These are phyloP conservation scores for Dynastes hyllus DNA, from an alignment of 2,888 invertebrate genomes.

Conservation along the genomic window DNA sequence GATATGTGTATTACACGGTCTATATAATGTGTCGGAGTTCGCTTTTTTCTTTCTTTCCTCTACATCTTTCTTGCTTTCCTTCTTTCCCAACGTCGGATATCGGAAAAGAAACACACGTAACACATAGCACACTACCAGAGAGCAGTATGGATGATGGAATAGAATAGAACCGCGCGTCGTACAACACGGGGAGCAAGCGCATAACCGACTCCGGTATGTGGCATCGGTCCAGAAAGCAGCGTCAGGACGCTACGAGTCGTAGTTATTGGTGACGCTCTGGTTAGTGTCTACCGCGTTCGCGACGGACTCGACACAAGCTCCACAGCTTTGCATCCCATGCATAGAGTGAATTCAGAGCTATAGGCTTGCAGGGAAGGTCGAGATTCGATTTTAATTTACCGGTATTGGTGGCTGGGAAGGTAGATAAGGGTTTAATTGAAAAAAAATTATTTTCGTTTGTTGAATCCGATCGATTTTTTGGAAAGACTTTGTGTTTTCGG, in stretches of 20 bases:
- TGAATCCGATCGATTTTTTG: background rate
- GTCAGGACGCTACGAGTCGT: constrained; percentile 61
- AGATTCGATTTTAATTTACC: background rate
- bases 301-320: background rate
- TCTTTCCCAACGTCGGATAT: no score
- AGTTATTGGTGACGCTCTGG: constrained; percentile 63
- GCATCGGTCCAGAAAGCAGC: constrained; percentile 57
- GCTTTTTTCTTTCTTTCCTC: no score
- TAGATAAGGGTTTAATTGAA: background rate
- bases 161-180: background rate
- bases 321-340: no score
- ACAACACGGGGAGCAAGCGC: constrained; percentile 39
- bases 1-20: no score
- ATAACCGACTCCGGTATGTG: constrained; percentile 36
- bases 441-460: background rate
- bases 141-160: constrained; percentile 8
- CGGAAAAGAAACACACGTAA: no score
- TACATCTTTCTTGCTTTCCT: no score
- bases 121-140: no score
- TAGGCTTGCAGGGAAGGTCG: background rate
- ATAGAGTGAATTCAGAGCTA: background rate
- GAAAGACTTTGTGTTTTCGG: background rate
- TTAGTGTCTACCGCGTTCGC: constrained; percentile 55
- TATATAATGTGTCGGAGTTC: no score
- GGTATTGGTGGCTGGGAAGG: background rate